A percentile compares a stretch with the other conserved stretches of the same genome.
phyloP scores from a whole-genome alignment of 2,797 vertebrate genomes.

The Phrynocephalus guinanensis region DNA sequence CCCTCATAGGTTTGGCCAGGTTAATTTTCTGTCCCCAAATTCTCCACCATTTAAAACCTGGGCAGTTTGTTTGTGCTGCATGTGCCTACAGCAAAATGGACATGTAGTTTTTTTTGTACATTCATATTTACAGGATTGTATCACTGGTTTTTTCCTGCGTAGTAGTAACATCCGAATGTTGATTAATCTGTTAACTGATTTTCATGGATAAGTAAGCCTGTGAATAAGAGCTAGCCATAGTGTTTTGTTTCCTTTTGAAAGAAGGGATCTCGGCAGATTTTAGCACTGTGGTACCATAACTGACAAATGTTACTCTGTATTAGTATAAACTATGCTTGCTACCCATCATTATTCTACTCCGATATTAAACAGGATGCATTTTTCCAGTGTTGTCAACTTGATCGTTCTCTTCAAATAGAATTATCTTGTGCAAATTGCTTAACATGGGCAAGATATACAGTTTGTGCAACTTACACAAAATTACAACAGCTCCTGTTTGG shows the following conservation, averaged over 20 bases:
- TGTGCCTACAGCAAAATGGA: background rate
- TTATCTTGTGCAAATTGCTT: no score
- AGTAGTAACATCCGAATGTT: background rate
- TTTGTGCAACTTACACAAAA: no score
- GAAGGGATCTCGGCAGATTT: background rate
- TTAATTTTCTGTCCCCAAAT: background rate
- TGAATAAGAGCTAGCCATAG: rapidly evolving
- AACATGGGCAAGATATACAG: no score
- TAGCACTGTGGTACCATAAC: background rate
- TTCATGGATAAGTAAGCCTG: background rate
- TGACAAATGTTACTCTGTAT: background rate
- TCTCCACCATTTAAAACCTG: background rate
- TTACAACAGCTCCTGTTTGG: no score
- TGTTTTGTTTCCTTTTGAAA: background rate
- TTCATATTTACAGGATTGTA: background rate
- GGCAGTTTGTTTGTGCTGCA: background rate
- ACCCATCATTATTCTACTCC: background rate
- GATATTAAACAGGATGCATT: background rate
- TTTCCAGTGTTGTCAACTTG: no score
- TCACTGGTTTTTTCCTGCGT: background rate
- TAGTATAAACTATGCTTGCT: background rate
- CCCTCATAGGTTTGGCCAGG: background rate
- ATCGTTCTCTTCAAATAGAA: no score
- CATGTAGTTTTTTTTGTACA: background rate
- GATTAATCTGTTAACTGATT: constrained; percentile 22